Evolutionary conservation across 2,113 vertebrate genomes (phyloP).

Genomic region (Helogale parvula): DNA sequence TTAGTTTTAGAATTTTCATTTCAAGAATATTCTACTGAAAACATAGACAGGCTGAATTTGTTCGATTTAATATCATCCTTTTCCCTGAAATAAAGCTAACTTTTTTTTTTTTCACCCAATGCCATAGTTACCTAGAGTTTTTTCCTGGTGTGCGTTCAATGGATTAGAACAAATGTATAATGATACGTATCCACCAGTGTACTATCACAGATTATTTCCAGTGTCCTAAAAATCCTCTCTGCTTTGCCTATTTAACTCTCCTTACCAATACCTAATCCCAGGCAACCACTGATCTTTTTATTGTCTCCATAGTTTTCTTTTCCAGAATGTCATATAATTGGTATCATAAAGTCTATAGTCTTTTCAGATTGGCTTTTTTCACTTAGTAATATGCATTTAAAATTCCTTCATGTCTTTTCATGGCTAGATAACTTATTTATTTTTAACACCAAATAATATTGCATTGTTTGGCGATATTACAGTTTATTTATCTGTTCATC

Average conservation of each 20-base stretch:
- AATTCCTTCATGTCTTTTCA: neutral
- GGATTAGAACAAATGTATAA: neutral
- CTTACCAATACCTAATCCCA: neutral
- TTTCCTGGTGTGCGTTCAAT: neutral
- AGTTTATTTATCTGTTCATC: neutral
- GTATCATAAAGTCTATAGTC: neutral
- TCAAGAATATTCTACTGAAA: neutral
- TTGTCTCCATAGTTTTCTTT: neutral
- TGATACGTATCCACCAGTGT: neutral
- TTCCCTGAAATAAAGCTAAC: neutral
- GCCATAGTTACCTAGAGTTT: neutral
- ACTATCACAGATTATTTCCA: neutral
- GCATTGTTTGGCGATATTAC: neutral
- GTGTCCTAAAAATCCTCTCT: neutral
- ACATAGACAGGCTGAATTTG: neutral
- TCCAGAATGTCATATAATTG: neutral
- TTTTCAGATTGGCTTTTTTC: neutral
- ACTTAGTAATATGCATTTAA: neutral
- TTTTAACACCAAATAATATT: neutral
- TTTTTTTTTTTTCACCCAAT: neutral
- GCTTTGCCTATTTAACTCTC: neutral
- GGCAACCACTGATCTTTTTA: neutral
- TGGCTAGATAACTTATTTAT: neutral
- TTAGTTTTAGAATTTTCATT: constrained; percentile 8
- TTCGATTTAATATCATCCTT: neutral